phyloP scores from a whole-genome alignment of 2,113 vertebrate genomes.

The Crotalus helleri region DNA sequence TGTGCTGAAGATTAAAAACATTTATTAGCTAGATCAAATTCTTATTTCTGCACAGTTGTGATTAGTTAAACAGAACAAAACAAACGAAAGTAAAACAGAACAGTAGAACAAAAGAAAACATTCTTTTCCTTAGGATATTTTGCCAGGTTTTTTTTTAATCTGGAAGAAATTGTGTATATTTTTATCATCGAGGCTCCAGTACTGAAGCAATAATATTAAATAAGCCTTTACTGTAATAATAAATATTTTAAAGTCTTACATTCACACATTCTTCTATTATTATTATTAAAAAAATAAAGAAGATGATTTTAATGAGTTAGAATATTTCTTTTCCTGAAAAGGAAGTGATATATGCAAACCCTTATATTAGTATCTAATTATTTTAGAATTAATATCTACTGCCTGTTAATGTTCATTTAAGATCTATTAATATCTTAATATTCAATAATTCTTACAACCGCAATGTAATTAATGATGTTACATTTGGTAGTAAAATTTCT shows the following conservation, averaged over 20 bases:
- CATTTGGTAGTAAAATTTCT: background rate
- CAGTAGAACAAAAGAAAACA: background rate
- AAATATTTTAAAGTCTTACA: slow-evolving; percentile 1
- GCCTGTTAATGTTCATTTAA: background rate
- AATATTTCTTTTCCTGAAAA: background rate
- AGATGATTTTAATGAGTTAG: background rate
- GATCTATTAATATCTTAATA: background rate
- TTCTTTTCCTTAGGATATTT: background rate
- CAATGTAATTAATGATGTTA: background rate
- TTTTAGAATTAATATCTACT: background rate
- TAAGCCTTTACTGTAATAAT: background rate
- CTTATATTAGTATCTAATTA: background rate
- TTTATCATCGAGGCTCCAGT: background rate
- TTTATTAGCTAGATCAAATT: background rate
- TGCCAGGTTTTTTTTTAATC: background rate
- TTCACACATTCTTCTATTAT: background rate
- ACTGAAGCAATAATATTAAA: background rate
- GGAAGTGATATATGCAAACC: rapidly evolving
- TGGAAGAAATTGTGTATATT: background rate
- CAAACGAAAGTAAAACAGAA: background rate
- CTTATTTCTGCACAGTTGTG: background rate
- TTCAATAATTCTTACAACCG: background rate
- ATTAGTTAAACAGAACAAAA: background rate
- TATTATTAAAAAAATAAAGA: background rate
- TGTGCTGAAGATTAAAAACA: background rate